These are phyloP conservation scores for Sceloporus tristichus DNA, from an alignment of 2,113 vertebrate genomes.

Conservation along the genomic window DNA sequence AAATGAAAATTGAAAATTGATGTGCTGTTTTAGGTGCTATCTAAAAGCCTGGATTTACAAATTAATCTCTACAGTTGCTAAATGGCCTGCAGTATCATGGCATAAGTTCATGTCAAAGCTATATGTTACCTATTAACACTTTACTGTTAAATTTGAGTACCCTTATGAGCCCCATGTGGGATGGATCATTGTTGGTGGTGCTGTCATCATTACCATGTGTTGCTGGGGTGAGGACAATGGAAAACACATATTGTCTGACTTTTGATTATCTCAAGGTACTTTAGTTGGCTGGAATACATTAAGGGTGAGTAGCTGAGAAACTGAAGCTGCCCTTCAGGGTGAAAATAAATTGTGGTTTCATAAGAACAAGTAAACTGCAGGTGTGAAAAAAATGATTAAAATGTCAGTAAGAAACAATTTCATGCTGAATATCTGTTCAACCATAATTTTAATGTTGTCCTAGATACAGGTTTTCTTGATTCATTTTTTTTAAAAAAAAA, in stretches of 20 bases:
- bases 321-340: constrained; percentile 14
- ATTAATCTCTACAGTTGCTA: background rate
- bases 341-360: constrained; percentile 43
- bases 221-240: constrained; percentile 41
- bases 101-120: constrained; percentile 9
- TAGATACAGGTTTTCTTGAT: constrained; percentile 75
- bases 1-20: background rate
- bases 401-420: constrained; percentile 54
- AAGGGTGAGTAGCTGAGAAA: background rate
- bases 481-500: constrained; percentile 46
- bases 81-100: background rate
- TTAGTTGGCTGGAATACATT: constrained; percentile 1
- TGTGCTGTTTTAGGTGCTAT: background rate
- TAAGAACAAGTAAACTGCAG: constrained; percentile 46
- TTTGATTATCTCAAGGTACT: constrained; percentile 34
- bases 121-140: background rate
- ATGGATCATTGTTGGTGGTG: background rate
- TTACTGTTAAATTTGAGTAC: background rate
- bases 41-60: background rate
- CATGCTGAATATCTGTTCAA: constrained; percentile 54
- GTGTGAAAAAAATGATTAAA: constrained; percentile 43
- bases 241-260: constrained; percentile 22
- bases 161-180: background rate
- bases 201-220: constrained; percentile 13
- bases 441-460: constrained; percentile 64